Base-by-base conservation (phyloP, 2,113 vertebrate species). In the Gobius niger region DNA sequence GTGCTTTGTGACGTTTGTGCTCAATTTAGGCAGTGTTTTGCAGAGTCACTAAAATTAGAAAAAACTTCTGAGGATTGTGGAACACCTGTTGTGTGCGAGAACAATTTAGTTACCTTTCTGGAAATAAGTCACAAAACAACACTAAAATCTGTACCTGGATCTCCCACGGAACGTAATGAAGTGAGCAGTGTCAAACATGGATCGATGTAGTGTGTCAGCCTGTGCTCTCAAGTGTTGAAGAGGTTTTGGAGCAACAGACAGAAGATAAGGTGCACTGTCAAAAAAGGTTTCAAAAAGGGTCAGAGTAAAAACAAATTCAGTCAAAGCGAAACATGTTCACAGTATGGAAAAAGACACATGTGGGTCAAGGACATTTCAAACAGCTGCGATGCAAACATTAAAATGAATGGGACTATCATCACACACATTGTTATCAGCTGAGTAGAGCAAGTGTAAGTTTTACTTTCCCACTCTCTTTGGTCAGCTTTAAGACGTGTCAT, bases 21-120 rank as follows among this genome's bases (percentile, higher is more conserved):
- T 90, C 75, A 82, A 76, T 77, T 77, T 84, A 72, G 90, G 89
- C 90, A 91, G 89, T 89, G 83, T 75, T 76, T 87, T 52, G 83
- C 87, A 86, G 76, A 78, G 34, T 54, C 18, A 54, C 18, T 12
- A 19, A 54, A 11, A 54, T 54, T 12, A 24, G 16, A 16, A 57
- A 59, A 19, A 46, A 56, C 19, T 40, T 72, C 59, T 1, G 67
- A 81, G 68, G 68, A 83, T 78, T 81, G 81, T 78, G 57, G 76
- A 82, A 57, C 71, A 72, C 56, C 54, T 65, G 44, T 64, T 72
- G 61, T 52, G 56, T 62, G 61, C 72, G 68, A 72, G 63, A 73
- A 70, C 76, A 59, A 75, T 75, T 65, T 41, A 76, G 67, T 59
- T 65, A 46, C 47, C 70, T 75, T 60, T 71, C n/a, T 44, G 63